These are phyloP conservation scores for Platycheirus rosarum DNA, from an alignment of 2,888 invertebrate genomes.

Conservation along the genomic window DNA sequence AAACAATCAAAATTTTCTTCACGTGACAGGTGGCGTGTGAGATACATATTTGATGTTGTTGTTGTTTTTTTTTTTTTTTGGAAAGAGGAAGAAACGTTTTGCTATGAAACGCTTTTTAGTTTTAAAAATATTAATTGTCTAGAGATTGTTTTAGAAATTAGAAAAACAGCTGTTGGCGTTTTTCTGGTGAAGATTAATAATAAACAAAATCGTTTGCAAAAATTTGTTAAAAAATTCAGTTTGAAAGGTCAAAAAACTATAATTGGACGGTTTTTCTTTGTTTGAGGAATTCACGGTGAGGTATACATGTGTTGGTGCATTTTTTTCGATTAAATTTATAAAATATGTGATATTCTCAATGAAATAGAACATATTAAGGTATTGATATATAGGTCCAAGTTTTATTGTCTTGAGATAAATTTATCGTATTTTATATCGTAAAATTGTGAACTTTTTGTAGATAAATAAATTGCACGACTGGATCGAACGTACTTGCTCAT, in stretches of 20 bases:
- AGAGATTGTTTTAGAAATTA: neutral
- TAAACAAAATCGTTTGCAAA: neutral
- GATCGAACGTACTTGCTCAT: too few species aligned
- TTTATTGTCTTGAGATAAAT: too few species aligned
- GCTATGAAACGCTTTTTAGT: neutral
- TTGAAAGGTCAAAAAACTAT: slow-evolving; percentile 25
- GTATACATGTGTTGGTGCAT: neutral
- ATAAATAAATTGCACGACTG: too few species aligned
- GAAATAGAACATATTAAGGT: too few species aligned
- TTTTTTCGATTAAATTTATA: too few species aligned
- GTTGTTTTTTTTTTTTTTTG: slow-evolving; percentile 3
- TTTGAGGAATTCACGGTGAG: neutral
- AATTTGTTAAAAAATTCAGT: neutral
- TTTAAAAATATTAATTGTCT: too few species aligned
- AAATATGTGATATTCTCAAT: too few species aligned
- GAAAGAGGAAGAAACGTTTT: slow-evolving; percentile 17
- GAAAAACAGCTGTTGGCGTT: neutral
- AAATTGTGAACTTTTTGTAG: too few species aligned
- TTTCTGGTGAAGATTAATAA: neutral
- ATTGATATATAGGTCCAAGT: too few species aligned
- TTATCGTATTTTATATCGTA: too few species aligned
- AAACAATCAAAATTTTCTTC: slow-evolving; percentile 38
- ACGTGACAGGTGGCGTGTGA: slow-evolving; percentile 68
- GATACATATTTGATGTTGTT: slow-evolving; percentile 5
- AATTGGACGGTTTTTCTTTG: slow-evolving; percentile 2